Evolutionary conservation across 2,797 vertebrate genomes (phyloP).

Genomic region (Rhinoraja longicauda): DNA sequence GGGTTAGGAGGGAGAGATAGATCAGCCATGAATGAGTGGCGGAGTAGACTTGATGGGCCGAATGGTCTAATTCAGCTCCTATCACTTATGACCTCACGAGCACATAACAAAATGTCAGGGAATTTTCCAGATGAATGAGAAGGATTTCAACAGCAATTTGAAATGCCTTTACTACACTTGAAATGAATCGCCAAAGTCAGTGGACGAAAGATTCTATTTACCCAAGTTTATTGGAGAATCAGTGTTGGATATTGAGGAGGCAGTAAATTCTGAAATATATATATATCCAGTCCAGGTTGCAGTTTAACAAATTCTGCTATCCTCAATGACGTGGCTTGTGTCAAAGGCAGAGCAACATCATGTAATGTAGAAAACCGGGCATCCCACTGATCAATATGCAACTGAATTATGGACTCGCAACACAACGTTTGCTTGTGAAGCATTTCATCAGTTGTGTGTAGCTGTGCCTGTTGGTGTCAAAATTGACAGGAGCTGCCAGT

Average conservation of each 20-base stretch:
- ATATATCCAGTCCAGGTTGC: background rate
- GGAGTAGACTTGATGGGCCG: too few relatives aligned
- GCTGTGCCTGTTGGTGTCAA: background rate
- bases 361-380: background rate
- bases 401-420: background rate
- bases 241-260: background rate
- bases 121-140: background rate
- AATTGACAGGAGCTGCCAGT: background rate
- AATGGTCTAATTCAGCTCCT: too few relatives aligned
- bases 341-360: background rate
- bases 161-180: background rate
- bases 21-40: too few relatives aligned
- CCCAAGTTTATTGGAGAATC: background rate
- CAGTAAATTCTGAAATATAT: background rate
- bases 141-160: background rate
- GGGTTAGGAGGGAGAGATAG: too few relatives aligned
- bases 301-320: background rate
- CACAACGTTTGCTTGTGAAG: constrained; percentile 19
- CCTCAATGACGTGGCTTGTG: background rate
- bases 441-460: background rate
- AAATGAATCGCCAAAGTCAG: background rate
- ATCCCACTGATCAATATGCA: constrained; percentile 23
- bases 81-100: too few relatives aligned
- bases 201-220: background rate
- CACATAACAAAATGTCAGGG: background rate